phyloP scores from a whole-genome alignment of 2,113 vertebrate genomes.

The Aphelocoma coerulescens region DNA sequence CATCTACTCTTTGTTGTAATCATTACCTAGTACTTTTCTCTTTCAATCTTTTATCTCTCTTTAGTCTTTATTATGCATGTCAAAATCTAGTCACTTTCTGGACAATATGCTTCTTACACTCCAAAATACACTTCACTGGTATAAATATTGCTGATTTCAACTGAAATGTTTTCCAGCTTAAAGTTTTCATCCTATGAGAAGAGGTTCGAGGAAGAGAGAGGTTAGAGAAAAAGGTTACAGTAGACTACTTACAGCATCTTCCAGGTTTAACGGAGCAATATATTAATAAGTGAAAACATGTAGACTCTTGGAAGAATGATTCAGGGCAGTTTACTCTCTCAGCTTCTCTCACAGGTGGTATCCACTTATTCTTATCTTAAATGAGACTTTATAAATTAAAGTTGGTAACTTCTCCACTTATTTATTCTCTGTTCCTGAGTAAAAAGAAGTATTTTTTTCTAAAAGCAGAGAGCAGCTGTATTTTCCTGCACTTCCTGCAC shows the following conservation, averaged over 20 bases:
- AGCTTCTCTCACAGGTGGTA: neutral
- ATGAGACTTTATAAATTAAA: neutral
- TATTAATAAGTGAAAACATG: neutral
- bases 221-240: neutral
- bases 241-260: neutral
- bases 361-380: neutral
- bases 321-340: neutral
- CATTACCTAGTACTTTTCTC: neutral
- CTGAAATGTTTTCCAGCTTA: neutral
- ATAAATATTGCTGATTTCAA: neutral
- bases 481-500: neutral
- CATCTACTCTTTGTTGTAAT: neutral
- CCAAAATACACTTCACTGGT: neutral
- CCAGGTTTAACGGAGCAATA: neutral
- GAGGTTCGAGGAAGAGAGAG: neutral
- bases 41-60: neutral
- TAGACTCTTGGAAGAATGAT: neutral
- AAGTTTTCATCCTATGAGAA: neutral
- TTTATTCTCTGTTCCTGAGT: neutral
- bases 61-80: neutral
- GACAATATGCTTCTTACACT: neutral
- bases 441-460: neutral
- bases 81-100: neutral
- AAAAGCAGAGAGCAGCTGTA: neutral
- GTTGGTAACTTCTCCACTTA: neutral